A percentile compares a stretch with the other conserved stretches of the same genome.
These are phyloP conservation scores for Drosophila leonis DNA, from an alignment of 2,888 invertebrate species.

Conservation along the genomic window DNA sequence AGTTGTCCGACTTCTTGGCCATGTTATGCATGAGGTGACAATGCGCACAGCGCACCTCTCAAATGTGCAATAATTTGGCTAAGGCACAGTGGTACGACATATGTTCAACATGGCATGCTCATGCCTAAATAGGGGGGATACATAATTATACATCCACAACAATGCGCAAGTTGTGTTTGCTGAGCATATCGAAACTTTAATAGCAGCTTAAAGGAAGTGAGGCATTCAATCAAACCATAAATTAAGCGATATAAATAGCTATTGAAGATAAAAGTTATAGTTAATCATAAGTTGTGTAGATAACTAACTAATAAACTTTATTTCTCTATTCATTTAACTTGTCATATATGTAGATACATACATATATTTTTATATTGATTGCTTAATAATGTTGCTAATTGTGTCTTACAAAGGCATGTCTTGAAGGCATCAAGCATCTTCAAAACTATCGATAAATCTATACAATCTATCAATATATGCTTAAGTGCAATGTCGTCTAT, in stretches of 20 bases:
- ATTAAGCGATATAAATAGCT: background rate
- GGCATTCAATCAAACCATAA: background rate
- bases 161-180: background rate
- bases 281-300: no score
- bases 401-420: no score
- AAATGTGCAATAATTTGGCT: constrained; percentile 49
- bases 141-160: background rate
- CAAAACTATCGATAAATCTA: background rate
- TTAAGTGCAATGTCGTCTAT: no score
- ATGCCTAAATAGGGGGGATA: background rate
- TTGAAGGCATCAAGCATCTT: no score
- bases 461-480: no score
- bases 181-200: background rate
- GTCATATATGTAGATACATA: no score
- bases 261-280: background rate
- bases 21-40: constrained; percentile 76
- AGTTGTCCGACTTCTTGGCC: constrained; percentile 52
- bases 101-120: background rate
- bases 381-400: background rate
- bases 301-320: no score
- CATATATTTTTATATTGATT: no score
- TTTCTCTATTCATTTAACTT: no score
- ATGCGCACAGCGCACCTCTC: constrained; percentile 53
- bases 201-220: background rate
- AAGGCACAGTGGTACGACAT: constrained; percentile 34